These are phyloP conservation scores for Oxytorus armatus DNA, from an alignment of 2,888 invertebrate genomes.

Conservation along the genomic window DNA sequence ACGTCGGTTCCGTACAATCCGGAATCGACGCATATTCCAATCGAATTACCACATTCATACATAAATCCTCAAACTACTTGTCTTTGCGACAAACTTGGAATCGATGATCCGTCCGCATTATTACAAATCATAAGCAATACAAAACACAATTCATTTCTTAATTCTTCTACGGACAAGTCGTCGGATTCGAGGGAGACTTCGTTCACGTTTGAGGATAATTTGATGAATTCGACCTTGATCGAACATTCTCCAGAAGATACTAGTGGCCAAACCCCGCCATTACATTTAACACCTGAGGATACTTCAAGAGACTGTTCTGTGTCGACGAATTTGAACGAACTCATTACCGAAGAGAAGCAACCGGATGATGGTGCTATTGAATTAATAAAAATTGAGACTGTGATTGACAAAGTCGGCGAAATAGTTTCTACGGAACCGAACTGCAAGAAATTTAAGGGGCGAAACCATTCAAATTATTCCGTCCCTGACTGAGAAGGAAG, in stretches of 20 bases:
- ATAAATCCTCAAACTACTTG: constrained; percentile 89
- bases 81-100: constrained; percentile 89
- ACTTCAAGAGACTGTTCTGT: constrained; percentile 49
- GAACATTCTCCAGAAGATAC: constrained; percentile 62
- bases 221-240: constrained; percentile 68
- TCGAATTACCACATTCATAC: constrained; percentile 81
- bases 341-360: constrained; percentile 26
- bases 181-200: constrained; percentile 46
- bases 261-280: constrained; percentile 53
- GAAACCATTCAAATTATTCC: constrained; percentile 84
- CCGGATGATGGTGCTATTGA: constrained; percentile 52
- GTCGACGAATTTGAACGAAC: constrained; percentile 29
- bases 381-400: constrained; percentile 15
- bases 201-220: constrained; percentile 39
- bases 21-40: constrained; percentile 75
- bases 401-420: constrained; percentile 32
- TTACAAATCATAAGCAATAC: constrained; percentile 80
- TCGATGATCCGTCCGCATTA: constrained; percentile 93
- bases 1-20: constrained; percentile 89
- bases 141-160: constrained; percentile 40
- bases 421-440: constrained; percentile 71
- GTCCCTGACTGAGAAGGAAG: constrained; percentile 69
- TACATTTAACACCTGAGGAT: constrained; percentile 62
- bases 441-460: constrained; percentile 83
- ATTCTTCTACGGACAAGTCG: constrained; percentile 35